phyloP scores from a whole-genome alignment of 2,797 vertebrate genomes.

The Crax fasciolata region DNA sequence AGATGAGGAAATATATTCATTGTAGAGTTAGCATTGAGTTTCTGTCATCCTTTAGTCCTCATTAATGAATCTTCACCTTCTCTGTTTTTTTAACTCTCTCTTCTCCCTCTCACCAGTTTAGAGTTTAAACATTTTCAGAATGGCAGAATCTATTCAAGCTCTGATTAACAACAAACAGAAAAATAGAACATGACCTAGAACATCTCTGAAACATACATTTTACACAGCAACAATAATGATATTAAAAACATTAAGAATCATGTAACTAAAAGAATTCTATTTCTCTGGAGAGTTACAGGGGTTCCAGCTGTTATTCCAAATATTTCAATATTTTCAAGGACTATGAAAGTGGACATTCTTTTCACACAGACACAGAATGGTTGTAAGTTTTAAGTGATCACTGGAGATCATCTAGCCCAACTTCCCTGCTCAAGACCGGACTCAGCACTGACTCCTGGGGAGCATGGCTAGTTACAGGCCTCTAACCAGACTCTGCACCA shows the following conservation, averaged over 20 bases:
- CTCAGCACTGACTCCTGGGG: too few relatives aligned
- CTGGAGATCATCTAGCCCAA: neutral
- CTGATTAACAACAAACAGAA: neutral
- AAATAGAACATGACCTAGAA: neutral
- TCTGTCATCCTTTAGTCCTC: neutral
- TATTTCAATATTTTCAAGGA: neutral
- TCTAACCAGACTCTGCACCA: too few relatives aligned
- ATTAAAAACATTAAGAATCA: neutral
- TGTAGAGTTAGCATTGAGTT: neutral
- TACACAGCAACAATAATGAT: neutral
- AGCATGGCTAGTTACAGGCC: too few relatives aligned
- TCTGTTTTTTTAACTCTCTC: neutral
- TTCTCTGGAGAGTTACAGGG: neutral
- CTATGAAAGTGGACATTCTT: neutral
- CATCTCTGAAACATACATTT: neutral
- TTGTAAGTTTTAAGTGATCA: neutral
- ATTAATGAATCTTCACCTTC: neutral
- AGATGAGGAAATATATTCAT: neutral
- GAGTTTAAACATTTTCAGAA: neutral
- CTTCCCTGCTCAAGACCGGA: neutral
- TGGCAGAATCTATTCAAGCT: neutral
- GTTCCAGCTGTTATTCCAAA: neutral
- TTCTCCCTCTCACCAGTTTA: neutral
- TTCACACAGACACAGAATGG: neutral
- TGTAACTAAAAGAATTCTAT: neutral